Percentiles rank a stretch among this genome's conserved stretches.
Conservation (phyloP, 1,140 invertebrate species). For the Thalassaphorura encarpata region DNA sequence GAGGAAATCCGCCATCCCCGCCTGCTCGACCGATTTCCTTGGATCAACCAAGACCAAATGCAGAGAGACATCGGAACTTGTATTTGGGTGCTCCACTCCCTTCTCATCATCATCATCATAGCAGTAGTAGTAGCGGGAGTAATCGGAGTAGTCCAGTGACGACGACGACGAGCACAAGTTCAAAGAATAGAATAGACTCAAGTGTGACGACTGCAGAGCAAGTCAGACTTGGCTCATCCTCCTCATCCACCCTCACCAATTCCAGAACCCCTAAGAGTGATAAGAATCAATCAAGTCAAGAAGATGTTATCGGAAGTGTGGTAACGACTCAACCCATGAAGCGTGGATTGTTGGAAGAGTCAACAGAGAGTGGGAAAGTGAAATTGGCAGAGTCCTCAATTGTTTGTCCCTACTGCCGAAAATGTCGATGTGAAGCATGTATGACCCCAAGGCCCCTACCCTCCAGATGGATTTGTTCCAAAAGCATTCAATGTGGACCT, state of each 20-base stretch:
- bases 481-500: conserved; percentile 73
- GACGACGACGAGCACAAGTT: conserved; percentile 7
- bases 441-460: conserved; percentile 70
- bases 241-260: too few relatives aligned
- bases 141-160: conserved; percentile 14
- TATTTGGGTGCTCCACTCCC: conserved; percentile 27
- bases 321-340: conserved; percentile 29
- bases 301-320: conserved; percentile 11
- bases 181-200: conserved; percentile 16
- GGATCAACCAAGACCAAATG: conserved; percentile 26
- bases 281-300: background rate
- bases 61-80: conserved; percentile 32
- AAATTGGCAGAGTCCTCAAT: conserved; percentile 48
- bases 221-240: conserved; percentile 33
- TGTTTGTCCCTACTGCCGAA: conserved; percentile 71
- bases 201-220: conserved; percentile 31
- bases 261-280: conserved; percentile 14
- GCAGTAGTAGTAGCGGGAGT: conserved; percentile 3
- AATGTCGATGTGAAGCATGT: conserved; percentile 78
- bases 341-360: conserved; percentile 19
- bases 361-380: conserved; percentile 29
- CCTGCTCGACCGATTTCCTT: conserved; percentile 28
- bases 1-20: conserved; percentile 29
- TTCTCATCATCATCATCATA: conserved; percentile 9
- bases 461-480: conserved; percentile 74